Conservation (phyloP, 2,113 vertebrate genomes). For the Chiloscyllium plagiosum region DNA sequence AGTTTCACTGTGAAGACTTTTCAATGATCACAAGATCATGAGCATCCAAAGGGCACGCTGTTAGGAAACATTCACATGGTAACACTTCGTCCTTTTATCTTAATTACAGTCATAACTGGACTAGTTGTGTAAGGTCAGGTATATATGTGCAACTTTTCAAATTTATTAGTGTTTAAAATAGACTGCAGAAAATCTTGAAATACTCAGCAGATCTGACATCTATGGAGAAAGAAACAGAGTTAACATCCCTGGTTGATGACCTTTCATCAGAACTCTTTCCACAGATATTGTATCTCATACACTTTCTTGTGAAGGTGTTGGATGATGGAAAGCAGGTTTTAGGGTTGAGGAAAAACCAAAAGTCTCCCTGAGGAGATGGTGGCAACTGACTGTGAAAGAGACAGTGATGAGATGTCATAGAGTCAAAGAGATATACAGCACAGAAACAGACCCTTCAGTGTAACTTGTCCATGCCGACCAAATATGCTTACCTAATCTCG, state of each 20-base stretch:
- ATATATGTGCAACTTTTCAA: background rate
- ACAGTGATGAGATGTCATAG: background rate
- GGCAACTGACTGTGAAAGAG: background rate
- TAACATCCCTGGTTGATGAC: too few relatives aligned
- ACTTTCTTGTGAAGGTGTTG: background rate
- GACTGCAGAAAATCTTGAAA: too few relatives aligned
- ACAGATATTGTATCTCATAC: background rate
- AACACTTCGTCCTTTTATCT: background rate
- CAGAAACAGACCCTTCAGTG: too few relatives aligned
- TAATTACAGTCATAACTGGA: background rate
- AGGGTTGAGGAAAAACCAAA: background rate
- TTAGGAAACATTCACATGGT: constrained; percentile 21
- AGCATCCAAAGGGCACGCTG: constrained; percentile 12
- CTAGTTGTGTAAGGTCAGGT: background rate
- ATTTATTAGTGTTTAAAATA: background rate
- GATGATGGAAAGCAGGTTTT: background rate
- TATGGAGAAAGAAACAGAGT: too few relatives aligned
- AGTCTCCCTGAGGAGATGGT: background rate
- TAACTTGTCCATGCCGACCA: too few relatives aligned
- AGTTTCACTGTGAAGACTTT: constrained; percentile 23
- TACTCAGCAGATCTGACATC: too few relatives aligned
- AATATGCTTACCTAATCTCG: too few relatives aligned
- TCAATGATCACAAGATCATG: background rate
- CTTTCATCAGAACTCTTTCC: too few relatives aligned
- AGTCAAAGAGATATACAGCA: too few relatives aligned